Evolutionary conservation across 2,888 invertebrate species (phyloP).

Genomic region (Nomada hirtipes): DNA sequence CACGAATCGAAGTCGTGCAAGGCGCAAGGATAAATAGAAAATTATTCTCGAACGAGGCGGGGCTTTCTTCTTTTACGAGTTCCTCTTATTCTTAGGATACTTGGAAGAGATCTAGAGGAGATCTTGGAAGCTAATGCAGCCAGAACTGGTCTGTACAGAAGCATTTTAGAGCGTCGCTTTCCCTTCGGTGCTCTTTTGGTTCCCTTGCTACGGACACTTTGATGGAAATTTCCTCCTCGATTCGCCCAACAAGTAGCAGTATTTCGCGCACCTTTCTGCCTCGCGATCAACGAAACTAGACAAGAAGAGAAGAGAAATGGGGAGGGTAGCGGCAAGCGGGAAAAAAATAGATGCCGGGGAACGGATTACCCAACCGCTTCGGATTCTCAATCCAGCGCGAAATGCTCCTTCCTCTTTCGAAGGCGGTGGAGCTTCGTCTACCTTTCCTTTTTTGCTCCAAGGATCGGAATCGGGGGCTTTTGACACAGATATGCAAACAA

Average conservation of each 20-base stretch:
- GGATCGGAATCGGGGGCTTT: conserved; percentile 6
- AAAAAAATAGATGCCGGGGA: conserved; percentile 6
- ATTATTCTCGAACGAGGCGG: neutral
- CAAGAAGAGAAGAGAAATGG: neutral
- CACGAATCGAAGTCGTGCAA: neutral
- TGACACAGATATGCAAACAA: conserved; percentile 27
- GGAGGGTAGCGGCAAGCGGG: neutral
- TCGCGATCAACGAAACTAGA: conserved; percentile 2
- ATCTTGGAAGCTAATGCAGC: conserved; percentile 8
- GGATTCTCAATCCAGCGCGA: conserved; percentile 31
- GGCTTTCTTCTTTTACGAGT: neutral
- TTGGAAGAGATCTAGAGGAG: neutral
- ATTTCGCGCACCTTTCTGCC: neutral
- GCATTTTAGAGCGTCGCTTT: neutral
- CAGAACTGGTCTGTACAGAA: neutral
- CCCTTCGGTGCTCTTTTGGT: neutral
- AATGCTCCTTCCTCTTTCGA: conserved; percentile 22
- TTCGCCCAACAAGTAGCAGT: neutral
- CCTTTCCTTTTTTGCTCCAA: neutral
- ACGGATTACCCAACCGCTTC: conserved; percentile 38
- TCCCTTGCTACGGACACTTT: neutral
- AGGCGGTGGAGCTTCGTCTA: conserved; percentile 2
- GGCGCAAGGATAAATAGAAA: too few species aligned
- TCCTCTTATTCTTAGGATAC: neutral
- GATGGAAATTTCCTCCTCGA: conserved; percentile 3